Base-by-base conservation (phyloP, 2,113 vertebrate species). In the Rhinogobius similis region DNA sequence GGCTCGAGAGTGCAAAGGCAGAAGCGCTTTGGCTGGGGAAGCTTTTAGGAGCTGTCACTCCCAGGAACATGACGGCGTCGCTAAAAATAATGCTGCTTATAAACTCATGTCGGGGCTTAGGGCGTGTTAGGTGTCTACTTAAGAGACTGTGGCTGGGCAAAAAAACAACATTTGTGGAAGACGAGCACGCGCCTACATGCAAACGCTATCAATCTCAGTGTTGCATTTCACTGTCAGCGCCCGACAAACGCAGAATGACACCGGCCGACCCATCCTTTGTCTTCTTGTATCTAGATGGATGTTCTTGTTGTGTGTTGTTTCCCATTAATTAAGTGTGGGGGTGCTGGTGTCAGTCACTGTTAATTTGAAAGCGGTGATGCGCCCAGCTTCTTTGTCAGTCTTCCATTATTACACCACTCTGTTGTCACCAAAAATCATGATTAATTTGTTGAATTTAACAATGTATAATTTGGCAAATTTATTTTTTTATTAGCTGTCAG, bases 51-150 rank as follows among this genome's bases (percentile, higher is more conserved):
- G 82, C 84, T 84, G 89, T 88, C 90, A 88, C 77, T 86, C 69
- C 0, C 10, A 50, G 63, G 73, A 83, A 87, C 82, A 76, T 85
- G 88, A 90, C 87, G 82, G 87, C 76, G 2, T 13, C 55, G 77
- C 90, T 88, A 89, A 90, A 91, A 90, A 90, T 88, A 90, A 88
- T 85, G 86, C 58, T 86, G 80, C 84, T 87, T 84, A 86, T 86
- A 73, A 89, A 83, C 75, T 90, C 88, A 84, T 89, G 89, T 90
- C 89, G 79, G 62, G 76, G 81, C 76, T 76, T 39, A 18, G 72
- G 77, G 79, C 77, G 78, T 87, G 76, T 90, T 84, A 68, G 82
- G 86, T 83, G 85, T 90, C 88, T 88, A 62, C 87, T 87, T 90
- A 87, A 86, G 81, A 90, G 78, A 77, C 76, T 71, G 56, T 65